Evolutionary conservation across 2,888 invertebrate species (phyloP), one percentile per base, ranked within the genome.

Genomic region (Ypsolopha sequella): DNA sequence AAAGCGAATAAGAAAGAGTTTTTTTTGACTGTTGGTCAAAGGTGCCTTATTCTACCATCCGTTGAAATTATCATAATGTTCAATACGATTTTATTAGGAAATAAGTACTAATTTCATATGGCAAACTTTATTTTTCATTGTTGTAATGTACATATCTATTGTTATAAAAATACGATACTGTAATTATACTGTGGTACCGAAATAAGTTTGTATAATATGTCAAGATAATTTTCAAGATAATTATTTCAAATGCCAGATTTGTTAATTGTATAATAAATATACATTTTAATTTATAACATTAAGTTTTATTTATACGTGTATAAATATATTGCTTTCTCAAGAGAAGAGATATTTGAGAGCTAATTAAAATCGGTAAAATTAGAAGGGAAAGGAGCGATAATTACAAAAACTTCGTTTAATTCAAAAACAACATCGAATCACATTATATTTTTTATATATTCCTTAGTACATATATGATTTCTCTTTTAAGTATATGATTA

Each of bases 341-440:
- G 7, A 1, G 1, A 11, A 36, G 35, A 34, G 46, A n/a, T n/a
- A 35, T 46, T 35, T 11, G 14, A 7, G 7, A 13, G 10, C 6
- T 7, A 1, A 36, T 47, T 9, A 13, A 43, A 44, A 51, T 50
- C 11, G 53, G 57, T 56, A 54, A 54, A 58, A 52, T 52, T 54
- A 54, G 66, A 59, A 77, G 81, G 85, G 80, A 81, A 80, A 82
- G 84, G 85, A 77, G 67, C 8, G 13, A 38, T 63, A 71, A 78
- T 80, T 84, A 82, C 68, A 84, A 85, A 56, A 75, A 82, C 85
- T 60, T 81, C 73, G 61, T 85, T 85, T 85, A 85, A 84, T 85
- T 86, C 82, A 81, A 80, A 80, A 85, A 86, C 85, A 86, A 86
- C 86, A 86, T 72, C 85, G 78, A 86, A 86, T 86, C 85, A 86